Percentiles rank a stretch among this genome's conserved stretches.
These are phyloP conservation scores for Steinernema khuongi DNA, from an alignment of 1,140 invertebrate genomes.

Conservation along the genomic window DNA sequence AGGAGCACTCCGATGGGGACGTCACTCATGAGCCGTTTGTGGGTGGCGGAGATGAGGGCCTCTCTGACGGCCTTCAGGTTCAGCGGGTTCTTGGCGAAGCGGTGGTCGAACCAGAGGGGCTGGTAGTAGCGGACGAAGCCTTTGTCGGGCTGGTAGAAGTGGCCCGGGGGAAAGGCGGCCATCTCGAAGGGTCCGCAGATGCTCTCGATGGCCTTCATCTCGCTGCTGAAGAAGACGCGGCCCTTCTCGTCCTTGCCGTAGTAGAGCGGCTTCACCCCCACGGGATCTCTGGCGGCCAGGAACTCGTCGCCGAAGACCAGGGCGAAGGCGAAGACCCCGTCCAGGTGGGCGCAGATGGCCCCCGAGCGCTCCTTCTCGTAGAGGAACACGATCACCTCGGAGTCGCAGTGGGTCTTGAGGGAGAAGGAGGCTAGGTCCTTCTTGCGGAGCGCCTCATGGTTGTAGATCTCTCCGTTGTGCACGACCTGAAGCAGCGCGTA, in stretches of 20 bases:
- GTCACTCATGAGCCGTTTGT: conserved; percentile 57
- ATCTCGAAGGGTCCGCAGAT: conserved; percentile 41
- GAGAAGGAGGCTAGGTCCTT: conserved; percentile 36
- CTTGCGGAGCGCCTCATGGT: conserved; percentile 41
- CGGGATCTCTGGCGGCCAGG: conserved; percentile 53
- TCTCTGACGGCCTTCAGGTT: conserved; percentile 42
- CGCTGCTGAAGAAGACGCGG: conserved; percentile 54
- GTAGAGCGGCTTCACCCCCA: conserved; percentile 56
- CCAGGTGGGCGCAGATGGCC: conserved; percentile 47
- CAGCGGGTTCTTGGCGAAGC: conserved; percentile 26
- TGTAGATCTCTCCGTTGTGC: conserved; percentile 59
- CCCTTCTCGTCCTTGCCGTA: conserved; percentile 51
- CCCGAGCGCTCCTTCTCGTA: conserved; percentile 48
- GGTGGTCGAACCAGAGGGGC: conserved; percentile 48
- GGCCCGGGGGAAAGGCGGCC: conserved; percentile 51
- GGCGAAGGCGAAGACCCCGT: conserved; percentile 57
- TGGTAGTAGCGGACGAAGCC: conserved; percentile 57
- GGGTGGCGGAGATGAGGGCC: conserved; percentile 44
- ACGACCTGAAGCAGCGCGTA: conserved; percentile 45
- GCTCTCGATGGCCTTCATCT: conserved; percentile 56
- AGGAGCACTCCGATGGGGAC: conserved; percentile 55
- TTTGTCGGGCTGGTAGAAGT: conserved; percentile 47
- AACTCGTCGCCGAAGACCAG: conserved; percentile 53
- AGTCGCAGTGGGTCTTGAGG: conserved; percentile 47
- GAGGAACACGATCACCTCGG: conserved; percentile 50